phyloP scores from a whole-genome alignment of 1,140 invertebrate genomes.

The Acromyrmex heyeri region DNA sequence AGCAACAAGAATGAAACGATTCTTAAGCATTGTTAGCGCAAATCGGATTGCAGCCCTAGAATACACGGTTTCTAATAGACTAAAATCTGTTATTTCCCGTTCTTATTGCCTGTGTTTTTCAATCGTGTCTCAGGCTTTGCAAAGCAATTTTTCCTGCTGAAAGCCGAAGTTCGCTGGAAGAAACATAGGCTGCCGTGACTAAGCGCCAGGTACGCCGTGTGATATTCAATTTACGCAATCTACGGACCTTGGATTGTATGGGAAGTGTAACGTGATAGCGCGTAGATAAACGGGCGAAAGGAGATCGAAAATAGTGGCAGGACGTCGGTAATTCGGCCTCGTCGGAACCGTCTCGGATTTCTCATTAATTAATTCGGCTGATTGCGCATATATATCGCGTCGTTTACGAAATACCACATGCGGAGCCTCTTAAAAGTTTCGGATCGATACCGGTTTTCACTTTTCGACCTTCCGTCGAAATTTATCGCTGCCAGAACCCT shows the following conservation, averaged over 20 bases:
- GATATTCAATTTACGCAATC: slow-evolving; percentile 38
- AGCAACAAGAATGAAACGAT: too few species aligned
- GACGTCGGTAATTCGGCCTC: neutral
- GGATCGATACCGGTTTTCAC: slow-evolving; percentile 48
- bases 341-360: neutral
- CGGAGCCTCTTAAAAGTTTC: neutral
- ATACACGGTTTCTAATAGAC: too few species aligned
- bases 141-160: too few species aligned
- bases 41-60: too few species aligned
- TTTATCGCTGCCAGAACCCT: slow-evolving; percentile 32
- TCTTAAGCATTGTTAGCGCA: too few species aligned
- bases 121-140: too few species aligned
- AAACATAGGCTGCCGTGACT: neutral
- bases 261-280: slow-evolving; percentile 28
- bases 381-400: neutral
- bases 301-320: neutral
- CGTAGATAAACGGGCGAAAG: slow-evolving; percentile 22
- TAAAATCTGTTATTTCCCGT: too few species aligned
- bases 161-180: neutral
- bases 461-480: slow-evolving; percentile 41
- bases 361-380: slow-evolving; percentile 4
- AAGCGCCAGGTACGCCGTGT: neutral
- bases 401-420: slow-evolving; percentile 13
- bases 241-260: slow-evolving; percentile 1
- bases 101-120: too few species aligned